Percentiles rank a stretch among this genome's conserved stretches.
Evolutionary conservation across 2,797 vertebrate species (phyloP).

Genomic region (Eulemur coronatus): DNA sequence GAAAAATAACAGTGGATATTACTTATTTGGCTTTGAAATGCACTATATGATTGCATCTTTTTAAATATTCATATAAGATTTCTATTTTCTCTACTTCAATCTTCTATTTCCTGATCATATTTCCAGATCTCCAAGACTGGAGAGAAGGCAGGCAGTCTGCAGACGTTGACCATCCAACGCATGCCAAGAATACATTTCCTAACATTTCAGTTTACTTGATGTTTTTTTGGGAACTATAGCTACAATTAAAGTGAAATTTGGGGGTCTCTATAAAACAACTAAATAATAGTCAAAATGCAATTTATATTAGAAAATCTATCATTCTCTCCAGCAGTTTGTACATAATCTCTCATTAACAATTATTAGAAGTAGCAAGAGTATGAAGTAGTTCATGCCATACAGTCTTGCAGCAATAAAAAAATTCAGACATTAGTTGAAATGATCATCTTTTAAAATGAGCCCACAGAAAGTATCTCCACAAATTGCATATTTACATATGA

Average conservation of each 20-base stretch:
- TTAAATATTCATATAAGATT: neutral
- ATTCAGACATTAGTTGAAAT: neutral
- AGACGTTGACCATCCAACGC: rapidly evolving
- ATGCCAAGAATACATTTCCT: neutral
- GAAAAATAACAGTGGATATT: neutral
- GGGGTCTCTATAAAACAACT: slow-evolving; percentile 5
- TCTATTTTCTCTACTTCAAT: neutral
- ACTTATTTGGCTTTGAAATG: neutral
- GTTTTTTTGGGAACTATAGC: neutral
- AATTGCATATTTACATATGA: neutral
- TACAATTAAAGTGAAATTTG: slow-evolving; percentile 30
- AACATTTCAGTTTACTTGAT: neutral
- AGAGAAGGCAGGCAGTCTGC: neutral
- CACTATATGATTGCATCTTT: neutral
- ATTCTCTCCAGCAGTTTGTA: neutral
- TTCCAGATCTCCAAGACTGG: neutral
- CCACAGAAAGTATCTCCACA: neutral
- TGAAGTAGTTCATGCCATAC: neutral
- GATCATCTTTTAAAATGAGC: slow-evolving; percentile 14
- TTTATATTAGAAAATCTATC: neutral
- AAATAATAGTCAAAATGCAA: neutral
- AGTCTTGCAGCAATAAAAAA: neutral
- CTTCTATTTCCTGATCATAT: neutral
- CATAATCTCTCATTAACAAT: neutral
- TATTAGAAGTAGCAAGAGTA: neutral